Evolutionary conservation across 2,888 invertebrate genomes (phyloP).

Genomic region (Conistra vaccinii): DNA sequence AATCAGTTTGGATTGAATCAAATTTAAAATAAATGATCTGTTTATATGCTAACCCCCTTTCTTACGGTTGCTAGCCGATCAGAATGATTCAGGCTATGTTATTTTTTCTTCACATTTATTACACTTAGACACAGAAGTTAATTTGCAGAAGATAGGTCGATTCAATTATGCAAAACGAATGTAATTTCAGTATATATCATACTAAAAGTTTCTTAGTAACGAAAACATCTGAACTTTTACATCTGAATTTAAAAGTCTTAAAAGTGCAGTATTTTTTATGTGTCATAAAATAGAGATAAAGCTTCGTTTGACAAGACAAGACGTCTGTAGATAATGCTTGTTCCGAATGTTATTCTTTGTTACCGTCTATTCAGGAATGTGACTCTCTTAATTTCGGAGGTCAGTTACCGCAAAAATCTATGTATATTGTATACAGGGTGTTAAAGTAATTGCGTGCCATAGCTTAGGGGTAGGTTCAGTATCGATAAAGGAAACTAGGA

Average conservation of each 20-base stretch:
- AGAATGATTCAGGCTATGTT: neutral
- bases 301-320: slow-evolving; percentile 18
- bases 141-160: neutral
- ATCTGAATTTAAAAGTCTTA: neutral
- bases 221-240: neutral
- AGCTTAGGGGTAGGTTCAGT: too few relatives aligned
- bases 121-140: neutral
- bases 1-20: slow-evolving; percentile 12
- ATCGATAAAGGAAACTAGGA: too few relatives aligned
- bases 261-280: slow-evolving; percentile 31
- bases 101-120: neutral
- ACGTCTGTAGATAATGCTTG: slow-evolving; percentile 65
- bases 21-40: slow-evolving; percentile 14
- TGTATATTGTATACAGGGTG: slow-evolving; percentile 10
- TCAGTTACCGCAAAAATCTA: slow-evolving; percentile 55
- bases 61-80: neutral
- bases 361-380: slow-evolving; percentile 27
- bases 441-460: too few relatives aligned
- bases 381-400: slow-evolving; percentile 46
- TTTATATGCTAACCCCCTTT: neutral
- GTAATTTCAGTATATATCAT: neutral
- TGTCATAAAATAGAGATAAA: slow-evolving; percentile 30
- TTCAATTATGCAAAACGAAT: neutral
- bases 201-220: neutral
- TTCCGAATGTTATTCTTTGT: slow-evolving; percentile 44